phyloP scores from a whole-genome alignment of 2,888 invertebrate species.

The Agrochola lychnidis region DNA sequence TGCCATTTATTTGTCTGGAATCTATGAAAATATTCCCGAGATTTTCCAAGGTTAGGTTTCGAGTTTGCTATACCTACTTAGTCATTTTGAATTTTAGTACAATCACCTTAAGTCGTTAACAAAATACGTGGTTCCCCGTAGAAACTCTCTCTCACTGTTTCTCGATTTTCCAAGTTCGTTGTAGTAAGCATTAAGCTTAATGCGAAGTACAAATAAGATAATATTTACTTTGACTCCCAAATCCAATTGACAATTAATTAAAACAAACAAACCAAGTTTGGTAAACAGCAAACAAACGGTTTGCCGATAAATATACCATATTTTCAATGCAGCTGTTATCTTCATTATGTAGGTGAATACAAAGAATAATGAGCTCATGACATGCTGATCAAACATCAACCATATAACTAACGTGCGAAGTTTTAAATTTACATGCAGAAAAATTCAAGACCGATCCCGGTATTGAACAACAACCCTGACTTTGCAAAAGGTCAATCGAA shows the following conservation, averaged over 20 bases:
- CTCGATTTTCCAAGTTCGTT: neutral
- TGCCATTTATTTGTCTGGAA: neutral
- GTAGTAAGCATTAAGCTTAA: neutral
- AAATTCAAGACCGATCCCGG: neutral
- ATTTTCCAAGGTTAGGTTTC: neutral
- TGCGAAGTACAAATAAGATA: neutral
- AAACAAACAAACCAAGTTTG: slow-evolving; percentile 26
- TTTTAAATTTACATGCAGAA: slow-evolving; percentile 14
- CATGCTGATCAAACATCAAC: slow-evolving; percentile 1
- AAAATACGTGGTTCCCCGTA: neutral
- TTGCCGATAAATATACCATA: slow-evolving; percentile 4
- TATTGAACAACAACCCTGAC: slow-evolving; percentile 16
- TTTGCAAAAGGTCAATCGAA: neutral
- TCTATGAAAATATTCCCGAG: neutral
- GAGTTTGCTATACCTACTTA: neutral
- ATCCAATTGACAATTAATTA: slow-evolving; percentile 18
- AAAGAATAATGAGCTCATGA: slow-evolving; percentile 12
- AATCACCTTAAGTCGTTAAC: no score
- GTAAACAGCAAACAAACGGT: slow-evolving; percentile 19
- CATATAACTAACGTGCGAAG: neutral
- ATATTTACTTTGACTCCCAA: neutral
- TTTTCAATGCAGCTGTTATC: slow-evolving; percentile 4
- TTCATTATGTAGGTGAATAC: slow-evolving; percentile 25
- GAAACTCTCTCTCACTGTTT: neutral
- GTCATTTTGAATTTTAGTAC: no score